Evolutionary conservation across 2,113 vertebrate genomes (phyloP).

Genomic region (Panthera leo): DNA sequence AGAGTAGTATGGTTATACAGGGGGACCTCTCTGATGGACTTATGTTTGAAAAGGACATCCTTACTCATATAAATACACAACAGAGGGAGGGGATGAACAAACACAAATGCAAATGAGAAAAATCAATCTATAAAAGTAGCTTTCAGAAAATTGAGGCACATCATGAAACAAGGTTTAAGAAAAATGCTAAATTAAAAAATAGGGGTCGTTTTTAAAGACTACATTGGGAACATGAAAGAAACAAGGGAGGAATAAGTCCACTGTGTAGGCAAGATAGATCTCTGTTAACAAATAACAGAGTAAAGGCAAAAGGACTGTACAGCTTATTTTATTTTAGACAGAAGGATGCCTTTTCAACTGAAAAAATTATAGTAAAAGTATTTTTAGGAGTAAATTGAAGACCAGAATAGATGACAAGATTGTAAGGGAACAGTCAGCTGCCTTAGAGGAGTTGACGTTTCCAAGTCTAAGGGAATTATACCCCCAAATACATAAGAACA

Average conservation of each 20-base stretch:
- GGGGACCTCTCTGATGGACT: background rate
- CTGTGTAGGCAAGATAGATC: background rate
- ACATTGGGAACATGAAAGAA: background rate
- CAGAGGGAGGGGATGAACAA: background rate
- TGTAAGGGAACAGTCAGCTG: background rate
- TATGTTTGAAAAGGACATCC: background rate
- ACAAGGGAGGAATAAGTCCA: background rate
- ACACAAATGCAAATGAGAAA: background rate
- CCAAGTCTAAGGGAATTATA: background rate
- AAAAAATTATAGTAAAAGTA: conserved; percentile 5
- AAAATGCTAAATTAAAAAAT: background rate
- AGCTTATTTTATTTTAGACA: background rate
- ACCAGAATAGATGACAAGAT: background rate
- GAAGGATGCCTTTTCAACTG: conserved; percentile 20
- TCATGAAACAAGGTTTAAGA: background rate
- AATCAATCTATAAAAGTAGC: background rate
- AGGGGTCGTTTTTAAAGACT: background rate
- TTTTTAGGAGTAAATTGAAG: background rate
- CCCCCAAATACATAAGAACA: background rate
- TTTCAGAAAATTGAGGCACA: background rate
- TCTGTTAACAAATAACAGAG: background rate
- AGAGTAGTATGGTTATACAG: background rate
- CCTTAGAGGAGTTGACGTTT: background rate
- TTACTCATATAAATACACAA: background rate
- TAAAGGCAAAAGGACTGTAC: background rate